Evolutionary conservation across 2,113 vertebrate genomes (phyloP).

Genomic region (Gasterosteus nipponicus): DNA sequence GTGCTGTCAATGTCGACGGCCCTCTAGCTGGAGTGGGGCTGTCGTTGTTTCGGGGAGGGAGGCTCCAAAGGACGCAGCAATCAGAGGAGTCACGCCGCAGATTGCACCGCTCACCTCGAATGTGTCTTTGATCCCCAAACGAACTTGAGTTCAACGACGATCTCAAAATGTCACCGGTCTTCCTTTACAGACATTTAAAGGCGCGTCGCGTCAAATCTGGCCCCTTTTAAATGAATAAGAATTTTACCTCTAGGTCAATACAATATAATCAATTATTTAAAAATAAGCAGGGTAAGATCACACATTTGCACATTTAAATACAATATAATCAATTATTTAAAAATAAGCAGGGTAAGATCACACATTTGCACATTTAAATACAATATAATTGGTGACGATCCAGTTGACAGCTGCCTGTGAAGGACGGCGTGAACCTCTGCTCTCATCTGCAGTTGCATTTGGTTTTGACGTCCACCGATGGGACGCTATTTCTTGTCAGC

Average conservation of each 20-base stretch:
- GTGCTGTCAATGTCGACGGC: constrained; percentile 66
- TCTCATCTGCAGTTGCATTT: background rate
- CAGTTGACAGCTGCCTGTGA: background rate
- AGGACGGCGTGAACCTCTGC: background rate
- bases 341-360: background rate
- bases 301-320: background rate
- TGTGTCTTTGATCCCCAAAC: constrained; percentile 43
- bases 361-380: background rate
- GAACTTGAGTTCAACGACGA: constrained; percentile 4
- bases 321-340: background rate
- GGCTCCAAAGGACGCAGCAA: constrained; percentile 46
- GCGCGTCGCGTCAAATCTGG: background rate
- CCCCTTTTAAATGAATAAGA: background rate
- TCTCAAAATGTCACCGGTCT: background rate
- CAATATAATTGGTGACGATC: no score
- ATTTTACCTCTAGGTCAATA: background rate
- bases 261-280: background rate
- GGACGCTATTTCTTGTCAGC: background rate
- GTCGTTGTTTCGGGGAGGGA: constrained; percentile 41
- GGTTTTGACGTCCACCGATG: background rate
- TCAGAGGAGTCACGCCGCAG: constrained; percentile 44
- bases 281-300: background rate
- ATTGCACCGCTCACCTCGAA: constrained; percentile 25
- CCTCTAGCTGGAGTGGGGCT: constrained; percentile 29
- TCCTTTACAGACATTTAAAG: background rate